Percentiles rank a stretch among this genome's conserved stretches.
These are phyloP conservation scores for Acipenser transmontanus DNA, from an alignment of 2,797 vertebrate genomes.

Conservation along the genomic window DNA sequence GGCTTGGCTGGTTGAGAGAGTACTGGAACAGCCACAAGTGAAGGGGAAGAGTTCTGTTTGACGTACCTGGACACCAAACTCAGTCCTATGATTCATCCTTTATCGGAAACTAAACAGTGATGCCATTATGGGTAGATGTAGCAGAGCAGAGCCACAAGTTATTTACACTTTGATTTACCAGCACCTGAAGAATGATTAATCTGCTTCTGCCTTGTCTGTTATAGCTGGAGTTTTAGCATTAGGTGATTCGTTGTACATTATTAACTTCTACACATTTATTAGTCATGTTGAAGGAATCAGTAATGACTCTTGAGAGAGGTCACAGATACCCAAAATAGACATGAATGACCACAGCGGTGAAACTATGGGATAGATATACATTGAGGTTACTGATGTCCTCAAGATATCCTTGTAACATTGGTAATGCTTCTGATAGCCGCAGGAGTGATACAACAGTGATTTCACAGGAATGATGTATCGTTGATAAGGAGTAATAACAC, in stretches of 20 bases:
- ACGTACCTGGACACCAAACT: neutral
- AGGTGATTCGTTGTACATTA: too few relatives aligned
- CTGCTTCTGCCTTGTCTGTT: too few relatives aligned
- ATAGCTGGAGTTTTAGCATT: too few relatives aligned
- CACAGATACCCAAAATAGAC: neutral
- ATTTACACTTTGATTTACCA: too few relatives aligned
- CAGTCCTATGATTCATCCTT: neutral
- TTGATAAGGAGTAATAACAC: neutral
- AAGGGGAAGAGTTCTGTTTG: slow-evolving; percentile 8
- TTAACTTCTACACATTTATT: too few relatives aligned
- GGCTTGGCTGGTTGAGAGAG: slow-evolving; percentile 69
- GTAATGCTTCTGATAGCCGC: neutral
- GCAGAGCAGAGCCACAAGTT: too few relatives aligned
- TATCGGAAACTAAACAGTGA: too few relatives aligned
- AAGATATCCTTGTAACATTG: neutral
- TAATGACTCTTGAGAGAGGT: neutral
- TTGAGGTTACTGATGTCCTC: neutral
- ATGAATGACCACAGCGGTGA: neutral
- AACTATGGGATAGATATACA: neutral
- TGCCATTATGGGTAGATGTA: too few relatives aligned
- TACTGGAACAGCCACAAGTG: slow-evolving; percentile 51
- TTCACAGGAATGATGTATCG: neutral
- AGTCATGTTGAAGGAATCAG: too few relatives aligned
- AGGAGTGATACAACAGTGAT: neutral
- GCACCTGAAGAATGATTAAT: too few relatives aligned